Evolutionary conservation across 2,113 vertebrate species (phyloP), one percentile per base, ranked within the genome.

Genomic region (Podarcis raffonei): DNA sequence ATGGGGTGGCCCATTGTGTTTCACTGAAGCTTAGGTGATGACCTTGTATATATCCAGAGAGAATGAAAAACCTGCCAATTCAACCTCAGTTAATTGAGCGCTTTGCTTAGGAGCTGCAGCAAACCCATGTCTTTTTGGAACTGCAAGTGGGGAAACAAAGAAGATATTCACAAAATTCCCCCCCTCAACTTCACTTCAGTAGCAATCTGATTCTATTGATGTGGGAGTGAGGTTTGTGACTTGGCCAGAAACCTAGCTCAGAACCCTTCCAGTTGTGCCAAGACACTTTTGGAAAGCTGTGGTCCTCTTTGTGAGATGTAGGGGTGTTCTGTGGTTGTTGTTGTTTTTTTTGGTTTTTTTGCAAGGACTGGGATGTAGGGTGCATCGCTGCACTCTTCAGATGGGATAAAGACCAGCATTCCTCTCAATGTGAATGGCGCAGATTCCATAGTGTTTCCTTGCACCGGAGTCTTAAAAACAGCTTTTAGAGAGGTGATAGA

Each of bases 211-310:
- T 68, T 89, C 90, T 86, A 59, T 92, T 92, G 88, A 91, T 93
- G 90, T 94, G 91, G 90, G 93, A 93, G 75, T 69, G 84, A 90
- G 76, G 69, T 87, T 87, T 94, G 90, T 95, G 93, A 93, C 90
- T 95, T 94, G 93, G 90, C 92, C 76, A 78, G 71, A 62, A 83
- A 87, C 12, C 90, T 84, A 87, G 77, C 87, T 90, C 88, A 91
- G 89, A 91, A 91, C 86, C 81, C 83, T 91, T 93, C 92, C 92
- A 95, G 91, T 95, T 94, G 90, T 88, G 92, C 81, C 30, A 16
- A 91, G 87, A 79, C 82, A 68, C n/a, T 85, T 93, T 82, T 30
- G 72, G 76, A 92, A 90, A 93, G 86, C 89, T 80, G 86, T 48
- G 71, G 86, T 87, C n/a, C 77, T 90, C 23, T 87, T 93, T 53